A percentile compares a stretch with the other conserved stretches of the same genome.
Evolutionary conservation across 2,797 vertebrate genomes (phyloP).

Genomic region (Molossus alvarezi): DNA sequence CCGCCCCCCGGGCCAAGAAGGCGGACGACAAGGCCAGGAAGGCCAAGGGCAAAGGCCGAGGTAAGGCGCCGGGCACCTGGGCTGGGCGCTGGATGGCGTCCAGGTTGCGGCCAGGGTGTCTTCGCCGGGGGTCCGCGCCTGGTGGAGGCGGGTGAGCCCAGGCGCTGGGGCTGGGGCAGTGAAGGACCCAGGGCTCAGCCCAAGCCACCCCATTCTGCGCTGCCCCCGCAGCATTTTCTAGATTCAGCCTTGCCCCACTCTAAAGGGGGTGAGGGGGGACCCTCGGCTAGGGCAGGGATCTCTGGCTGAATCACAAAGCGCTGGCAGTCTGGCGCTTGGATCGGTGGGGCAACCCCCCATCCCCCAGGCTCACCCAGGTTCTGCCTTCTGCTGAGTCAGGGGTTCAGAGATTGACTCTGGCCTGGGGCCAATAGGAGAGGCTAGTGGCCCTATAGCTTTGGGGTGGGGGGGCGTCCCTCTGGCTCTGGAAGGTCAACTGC

Average conservation of each 20-base stretch:
- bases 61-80: slow-evolving; percentile 81
- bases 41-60: slow-evolving; percentile 86
- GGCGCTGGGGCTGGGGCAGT: neutral
- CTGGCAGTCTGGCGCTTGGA: neutral
- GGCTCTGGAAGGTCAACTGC: neutral
- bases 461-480: slow-evolving; percentile 65
- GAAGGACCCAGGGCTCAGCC: neutral
- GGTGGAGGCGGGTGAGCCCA: neutral
- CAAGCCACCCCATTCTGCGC: neutral
- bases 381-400: slow-evolving; percentile 89
- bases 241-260: neutral
- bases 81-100: slow-evolving; percentile 38
- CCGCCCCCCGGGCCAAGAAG: slow-evolving; percentile 82
- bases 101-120: slow-evolving; percentile 23
- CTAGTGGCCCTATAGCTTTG: slow-evolving; percentile 67
- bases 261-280: neutral
- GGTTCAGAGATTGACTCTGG: slow-evolving; percentile 86
- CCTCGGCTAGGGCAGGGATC: neutral
- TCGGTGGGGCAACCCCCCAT: neutral
- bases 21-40: slow-evolving; percentile 82
- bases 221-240: neutral
- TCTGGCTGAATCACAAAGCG: slow-evolving; percentile 51
- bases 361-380: slow-evolving; percentile 63
- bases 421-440: slow-evolving; percentile 78
- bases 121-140: neutral